Evolutionary conservation across 2,888 invertebrate genomes (phyloP).

Genomic region (Rhyacophila evoluta): DNA sequence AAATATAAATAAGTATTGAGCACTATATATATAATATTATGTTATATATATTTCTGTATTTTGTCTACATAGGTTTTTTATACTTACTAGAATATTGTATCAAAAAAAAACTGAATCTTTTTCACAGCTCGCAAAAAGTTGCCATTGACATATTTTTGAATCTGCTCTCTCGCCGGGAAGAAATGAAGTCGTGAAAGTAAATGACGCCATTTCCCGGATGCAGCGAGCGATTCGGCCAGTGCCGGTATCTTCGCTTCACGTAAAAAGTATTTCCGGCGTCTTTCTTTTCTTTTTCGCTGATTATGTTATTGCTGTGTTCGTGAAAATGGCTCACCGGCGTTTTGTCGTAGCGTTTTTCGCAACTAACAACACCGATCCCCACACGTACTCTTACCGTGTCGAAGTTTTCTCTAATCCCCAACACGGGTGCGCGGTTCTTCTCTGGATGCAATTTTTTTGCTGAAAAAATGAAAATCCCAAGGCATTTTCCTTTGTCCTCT

Average conservation of each 20-base stretch:
- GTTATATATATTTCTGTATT: too few relatives aligned
- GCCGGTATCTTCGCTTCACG: constrained; percentile 26
- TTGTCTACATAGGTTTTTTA: not conserved
- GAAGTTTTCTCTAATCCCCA: not conserved
- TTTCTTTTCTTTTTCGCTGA: constrained; percentile 37
- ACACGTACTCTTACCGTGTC: not conserved
- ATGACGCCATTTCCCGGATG: constrained; percentile 39
- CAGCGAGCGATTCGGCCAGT: constrained; percentile 27
- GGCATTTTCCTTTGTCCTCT: too few relatives aligned
- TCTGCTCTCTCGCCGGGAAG: not conserved
- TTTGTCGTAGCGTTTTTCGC: not conserved
- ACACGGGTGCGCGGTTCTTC: not conserved
- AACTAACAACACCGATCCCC: not conserved
- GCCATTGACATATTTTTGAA: not conserved
- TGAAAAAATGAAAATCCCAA: not conserved
- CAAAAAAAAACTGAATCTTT: not conserved
- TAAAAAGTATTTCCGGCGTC: constrained; percentile 38
- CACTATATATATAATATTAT: too few relatives aligned
- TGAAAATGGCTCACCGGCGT: constrained; percentile 26
- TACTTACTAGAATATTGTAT: not conserved
- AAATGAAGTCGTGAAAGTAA: constrained; percentile 42
- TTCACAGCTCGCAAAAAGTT: not conserved
- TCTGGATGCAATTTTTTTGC: not conserved
- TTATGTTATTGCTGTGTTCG: constrained; percentile 45
- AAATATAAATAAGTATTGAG: too few relatives aligned